A percentile compares a stretch with the other conserved stretches of the same genome.
Conservation (phyloP, 2,113 vertebrate species). For the Prunella himalayana region DNA sequence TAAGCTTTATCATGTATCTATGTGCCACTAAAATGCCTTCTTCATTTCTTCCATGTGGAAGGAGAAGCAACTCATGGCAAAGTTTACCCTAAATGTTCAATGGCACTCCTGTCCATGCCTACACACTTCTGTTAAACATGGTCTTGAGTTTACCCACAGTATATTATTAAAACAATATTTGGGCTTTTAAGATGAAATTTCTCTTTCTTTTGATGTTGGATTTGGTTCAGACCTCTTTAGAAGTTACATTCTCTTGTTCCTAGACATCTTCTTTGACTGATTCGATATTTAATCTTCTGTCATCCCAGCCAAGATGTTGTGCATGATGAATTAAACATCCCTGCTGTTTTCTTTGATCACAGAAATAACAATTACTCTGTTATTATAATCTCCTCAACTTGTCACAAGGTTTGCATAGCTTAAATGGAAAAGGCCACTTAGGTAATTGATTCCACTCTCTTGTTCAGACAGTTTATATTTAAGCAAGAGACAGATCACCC, state of each 20-base stretch:
- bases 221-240: slow-evolving; percentile 19
- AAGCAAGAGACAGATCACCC: background rate
- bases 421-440: background rate
- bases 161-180: background rate
- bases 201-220: slow-evolving; percentile 27
- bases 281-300: background rate
- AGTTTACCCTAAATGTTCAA: background rate
- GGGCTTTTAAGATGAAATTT: background rate
- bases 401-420: background rate
- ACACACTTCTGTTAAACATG: background rate
- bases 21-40: background rate
- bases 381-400: background rate
- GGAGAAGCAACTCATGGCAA: background rate
- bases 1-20: background rate
- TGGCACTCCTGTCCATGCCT: background rate
- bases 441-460: background rate
- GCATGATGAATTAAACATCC: slow-evolving; percentile 8
- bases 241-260: background rate
- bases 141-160: background rate
- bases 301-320: background rate
- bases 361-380: slow-evolving; percentile 10
- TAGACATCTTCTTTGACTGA: background rate
- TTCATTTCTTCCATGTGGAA: background rate
- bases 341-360: slow-evolving; percentile 34
- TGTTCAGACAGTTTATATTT: background rate